Conservation (phyloP, 2,113 vertebrate species). For the Junco hyemalis region DNA sequence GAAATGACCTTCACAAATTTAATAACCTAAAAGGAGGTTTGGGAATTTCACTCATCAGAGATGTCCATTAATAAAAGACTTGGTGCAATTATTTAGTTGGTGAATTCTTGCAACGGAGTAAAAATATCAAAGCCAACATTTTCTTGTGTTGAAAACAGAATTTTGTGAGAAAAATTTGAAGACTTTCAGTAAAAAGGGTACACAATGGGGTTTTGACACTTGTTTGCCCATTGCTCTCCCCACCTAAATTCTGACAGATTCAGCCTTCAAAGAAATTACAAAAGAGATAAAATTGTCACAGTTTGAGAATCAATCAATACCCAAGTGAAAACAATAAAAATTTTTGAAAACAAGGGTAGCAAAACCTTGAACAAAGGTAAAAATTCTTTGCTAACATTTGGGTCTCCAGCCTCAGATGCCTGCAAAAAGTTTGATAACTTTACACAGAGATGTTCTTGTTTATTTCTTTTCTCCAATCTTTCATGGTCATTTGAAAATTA, state of each 20-base stretch:
- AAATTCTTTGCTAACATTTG: background rate
- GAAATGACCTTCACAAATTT: background rate
- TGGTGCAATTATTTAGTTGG: background rate
- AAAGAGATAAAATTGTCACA: background rate
- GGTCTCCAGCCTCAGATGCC: background rate
- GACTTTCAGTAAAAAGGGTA: background rate
- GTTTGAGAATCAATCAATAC: background rate
- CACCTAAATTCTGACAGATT: background rate
- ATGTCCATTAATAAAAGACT: background rate
- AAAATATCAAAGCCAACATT: background rate
- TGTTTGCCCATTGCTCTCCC: background rate
- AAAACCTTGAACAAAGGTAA: background rate
- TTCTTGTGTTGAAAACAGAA: background rate
- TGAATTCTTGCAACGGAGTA: background rate
- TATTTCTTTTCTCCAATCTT: conserved; percentile 15
- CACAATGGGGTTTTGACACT: background rate
- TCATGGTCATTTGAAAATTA: conserved; percentile 45
- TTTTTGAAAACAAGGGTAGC: background rate
- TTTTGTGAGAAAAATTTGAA: background rate
- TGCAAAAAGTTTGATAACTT: background rate
- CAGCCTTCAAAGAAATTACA: background rate
- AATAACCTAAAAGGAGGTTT: background rate
- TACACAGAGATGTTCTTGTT: conserved; percentile 16
- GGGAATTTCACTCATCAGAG: background rate
- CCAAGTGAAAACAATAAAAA: background rate